Evolutionary conservation across 2,888 invertebrate species (phyloP), one percentile per base, ranked within the genome.

Genomic region (Caenorhabditis becei): DNA sequence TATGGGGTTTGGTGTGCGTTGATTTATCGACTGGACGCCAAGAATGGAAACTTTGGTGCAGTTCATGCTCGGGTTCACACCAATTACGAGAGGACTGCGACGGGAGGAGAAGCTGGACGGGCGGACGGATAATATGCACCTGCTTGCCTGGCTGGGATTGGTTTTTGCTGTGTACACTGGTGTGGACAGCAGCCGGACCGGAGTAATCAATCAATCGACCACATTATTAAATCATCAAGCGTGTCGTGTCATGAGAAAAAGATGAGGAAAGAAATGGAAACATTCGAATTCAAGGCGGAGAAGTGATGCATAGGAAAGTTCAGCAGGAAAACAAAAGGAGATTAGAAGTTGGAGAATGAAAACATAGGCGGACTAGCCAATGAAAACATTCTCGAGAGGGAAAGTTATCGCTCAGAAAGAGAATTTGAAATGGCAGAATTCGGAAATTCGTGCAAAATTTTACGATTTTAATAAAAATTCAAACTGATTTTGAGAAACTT

Each of bases 181-280:
- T 18, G 8, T 54, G 8, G 3, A 16, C 47, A 32, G 32, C 32
- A 23, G 28, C 16, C 54, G 47, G 11, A 20, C 24, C 37, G 18
- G 23, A 47, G 65, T 65, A 59, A 74, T 74, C 74, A 74, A 74
- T 74, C 74, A 74, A 59, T 41, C 49, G 65, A 28, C 58, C 74
- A 65, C 74, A 74, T 74, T 66, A 74, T 74, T 66, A 74, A 74
- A 65, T 74, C 74, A 74, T 74, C 74, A 74, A 41, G 63, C 62
- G 63, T 72, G 72, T 72, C 71, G 51, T 44, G 49, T 20, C 20
- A 49, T 18, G 56, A 20, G 18, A 37, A 56, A 67, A 65, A 53
- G 37, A 24, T 47, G 47, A 35, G 16, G 26, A 32, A 54, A 54
- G 53, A 10, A 32, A 32, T 32, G 32, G 37, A 49, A 51, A 63